phyloP scores from a whole-genome alignment of 92 coral and sea anemone genomes.

The Micromussa lordhowensis region DNA sequence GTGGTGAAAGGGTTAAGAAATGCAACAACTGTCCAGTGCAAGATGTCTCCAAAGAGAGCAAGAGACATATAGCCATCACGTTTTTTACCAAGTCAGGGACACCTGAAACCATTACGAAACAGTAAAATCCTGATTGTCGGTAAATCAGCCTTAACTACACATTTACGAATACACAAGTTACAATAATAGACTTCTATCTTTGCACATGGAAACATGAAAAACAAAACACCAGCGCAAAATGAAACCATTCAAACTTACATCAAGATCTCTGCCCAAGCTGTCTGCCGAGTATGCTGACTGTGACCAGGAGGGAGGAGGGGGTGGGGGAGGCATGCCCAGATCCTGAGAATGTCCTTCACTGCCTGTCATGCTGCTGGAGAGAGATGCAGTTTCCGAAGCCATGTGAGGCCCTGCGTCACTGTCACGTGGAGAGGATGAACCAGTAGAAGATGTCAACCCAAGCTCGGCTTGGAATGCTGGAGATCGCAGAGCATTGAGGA shows the following conservation, averaged over 20 bases:
- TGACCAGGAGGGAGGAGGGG: constrained; percentile 51
- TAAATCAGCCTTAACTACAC: no score
- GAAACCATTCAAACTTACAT: constrained; percentile 15
- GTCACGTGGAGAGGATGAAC: constrained; percentile 81
- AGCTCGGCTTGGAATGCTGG: constrained; percentile 75
- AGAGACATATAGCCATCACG: no score
- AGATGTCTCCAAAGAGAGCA: background rate
- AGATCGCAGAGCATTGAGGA: constrained; percentile 78
- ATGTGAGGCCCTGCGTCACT: constrained; percentile 78
- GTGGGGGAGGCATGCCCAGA: constrained; percentile 48
- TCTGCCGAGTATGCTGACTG: background rate
- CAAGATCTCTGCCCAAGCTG: background rate
- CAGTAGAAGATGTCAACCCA: constrained; percentile 69
- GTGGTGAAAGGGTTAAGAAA: no score
- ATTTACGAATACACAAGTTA: no score
- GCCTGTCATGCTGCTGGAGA: constrained; percentile 79
- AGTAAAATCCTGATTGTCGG: no score
- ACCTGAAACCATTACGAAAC: no score
- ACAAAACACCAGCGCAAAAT: background rate
- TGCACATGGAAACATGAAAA: background rate
- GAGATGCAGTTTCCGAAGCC: constrained; percentile 81
- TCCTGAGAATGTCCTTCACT: constrained; percentile 77
- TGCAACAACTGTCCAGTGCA: background rate
- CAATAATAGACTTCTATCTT: background rate
- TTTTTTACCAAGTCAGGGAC: no score